Evolutionary conservation across 2,888 invertebrate species (phyloP).

Genomic region (Eretmocerus hayati): DNA sequence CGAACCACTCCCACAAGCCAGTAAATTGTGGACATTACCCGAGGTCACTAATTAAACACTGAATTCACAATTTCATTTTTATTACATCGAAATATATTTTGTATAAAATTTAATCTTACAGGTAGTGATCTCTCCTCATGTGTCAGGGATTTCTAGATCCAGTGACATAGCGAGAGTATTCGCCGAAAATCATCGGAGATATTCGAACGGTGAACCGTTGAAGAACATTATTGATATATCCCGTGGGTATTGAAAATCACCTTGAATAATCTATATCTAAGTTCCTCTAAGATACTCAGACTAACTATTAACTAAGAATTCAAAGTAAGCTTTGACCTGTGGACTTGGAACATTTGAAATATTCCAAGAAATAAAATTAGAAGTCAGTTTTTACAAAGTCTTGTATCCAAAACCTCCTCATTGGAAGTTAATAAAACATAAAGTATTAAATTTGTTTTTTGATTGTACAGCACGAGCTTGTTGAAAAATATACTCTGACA

Average conservation of each 20-base stretch:
- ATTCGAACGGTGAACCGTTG: conserved; percentile 39
- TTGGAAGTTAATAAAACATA: too few species aligned
- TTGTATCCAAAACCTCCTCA: too few species aligned
- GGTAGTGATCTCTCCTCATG: conserved; percentile 49
- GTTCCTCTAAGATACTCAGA: too few species aligned
- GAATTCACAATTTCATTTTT: not conserved
- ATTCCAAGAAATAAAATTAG: too few species aligned
- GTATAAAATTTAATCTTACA: conserved; percentile 27
- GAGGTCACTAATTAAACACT: conserved; percentile 46
- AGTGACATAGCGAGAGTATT: conserved; percentile 48
- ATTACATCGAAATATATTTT: not conserved
- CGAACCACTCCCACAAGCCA: conserved; percentile 50
- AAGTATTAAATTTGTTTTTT: too few species aligned
- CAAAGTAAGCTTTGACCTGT: too few species aligned
- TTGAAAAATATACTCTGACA: too few species aligned
- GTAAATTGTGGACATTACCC: conserved; percentile 50
- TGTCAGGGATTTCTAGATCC: conserved; percentile 43
- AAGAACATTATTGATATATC: conserved; percentile 42
- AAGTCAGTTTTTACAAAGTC: too few species aligned
- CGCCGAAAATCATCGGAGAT: conserved; percentile 45
- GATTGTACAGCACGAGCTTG: too few species aligned
- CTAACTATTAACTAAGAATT: too few species aligned
- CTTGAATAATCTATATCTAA: too few species aligned
- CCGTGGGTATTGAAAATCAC: conserved; percentile 40
- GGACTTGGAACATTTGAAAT: too few species aligned